Conservation (phyloP, 2,113 vertebrate species). For the Glaucidium brasilianum region DNA sequence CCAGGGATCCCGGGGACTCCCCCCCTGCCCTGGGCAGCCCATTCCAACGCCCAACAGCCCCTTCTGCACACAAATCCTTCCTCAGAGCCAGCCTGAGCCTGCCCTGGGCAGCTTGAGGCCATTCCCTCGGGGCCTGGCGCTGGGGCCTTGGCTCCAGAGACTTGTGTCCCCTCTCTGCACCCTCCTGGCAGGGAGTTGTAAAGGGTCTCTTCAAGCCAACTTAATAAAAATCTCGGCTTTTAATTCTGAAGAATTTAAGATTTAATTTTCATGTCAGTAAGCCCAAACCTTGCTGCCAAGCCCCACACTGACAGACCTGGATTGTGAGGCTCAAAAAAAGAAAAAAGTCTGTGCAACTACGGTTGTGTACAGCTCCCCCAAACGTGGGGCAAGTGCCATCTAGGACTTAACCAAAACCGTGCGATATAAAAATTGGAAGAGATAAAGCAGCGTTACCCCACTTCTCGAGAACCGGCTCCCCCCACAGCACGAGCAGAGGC, state of each 20-base stretch:
- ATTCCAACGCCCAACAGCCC: no score
- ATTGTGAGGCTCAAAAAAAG: neutral
- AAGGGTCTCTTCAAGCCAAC: neutral
- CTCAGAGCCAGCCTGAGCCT: no score
- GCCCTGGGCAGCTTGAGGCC: no score
- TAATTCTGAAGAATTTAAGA: neutral
- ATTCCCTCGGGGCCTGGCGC: no score
- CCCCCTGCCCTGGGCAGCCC: no score
- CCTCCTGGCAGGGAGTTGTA: no score
- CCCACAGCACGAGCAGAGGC: neutral
- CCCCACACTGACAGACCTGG: neutral
- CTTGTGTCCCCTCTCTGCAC: no score
- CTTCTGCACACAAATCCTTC: no score
- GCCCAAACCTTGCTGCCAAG: neutral
- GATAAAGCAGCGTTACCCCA: neutral
- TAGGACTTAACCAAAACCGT: neutral
- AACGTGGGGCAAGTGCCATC: neutral
- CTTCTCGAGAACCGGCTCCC: no score
- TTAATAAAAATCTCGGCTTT: neutral
- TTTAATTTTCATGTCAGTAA: neutral
- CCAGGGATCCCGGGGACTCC: no score
- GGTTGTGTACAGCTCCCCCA: no score
- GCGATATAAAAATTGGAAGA: neutral
- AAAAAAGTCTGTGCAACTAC: rapidly evolving
- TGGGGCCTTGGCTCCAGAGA: no score